phyloP scores from a whole-genome alignment of 2,888 invertebrate species.

The Eilema griseolum region DNA sequence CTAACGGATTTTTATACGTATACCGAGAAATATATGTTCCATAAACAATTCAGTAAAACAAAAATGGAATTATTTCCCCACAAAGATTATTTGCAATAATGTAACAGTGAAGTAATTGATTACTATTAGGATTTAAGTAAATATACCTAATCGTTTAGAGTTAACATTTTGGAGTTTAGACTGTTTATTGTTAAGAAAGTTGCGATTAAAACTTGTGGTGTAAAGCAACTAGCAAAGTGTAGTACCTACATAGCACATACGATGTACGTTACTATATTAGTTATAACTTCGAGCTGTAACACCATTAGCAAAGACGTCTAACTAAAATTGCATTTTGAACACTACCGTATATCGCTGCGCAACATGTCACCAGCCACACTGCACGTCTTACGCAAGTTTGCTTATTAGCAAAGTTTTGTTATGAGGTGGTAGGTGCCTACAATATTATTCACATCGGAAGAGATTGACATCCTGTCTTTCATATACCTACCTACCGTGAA shows the following conservation, averaged over 20 bases:
- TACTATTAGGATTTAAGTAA: background rate
- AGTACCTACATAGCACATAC: background rate
- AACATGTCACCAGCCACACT: conserved; percentile 32
- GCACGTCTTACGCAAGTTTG: conserved; percentile 32
- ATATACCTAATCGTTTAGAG: background rate
- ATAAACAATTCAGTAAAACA: background rate
- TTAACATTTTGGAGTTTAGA: background rate
- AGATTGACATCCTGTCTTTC: background rate
- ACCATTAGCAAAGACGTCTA: conserved; percentile 37
- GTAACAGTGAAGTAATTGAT: background rate
- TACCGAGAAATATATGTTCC: background rate
- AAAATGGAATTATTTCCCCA: background rate
- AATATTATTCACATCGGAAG: background rate
- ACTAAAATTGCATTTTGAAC: conserved; percentile 54
- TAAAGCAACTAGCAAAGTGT: background rate
- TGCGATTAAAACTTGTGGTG: background rate
- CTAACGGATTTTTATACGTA: background rate
- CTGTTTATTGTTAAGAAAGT: background rate
- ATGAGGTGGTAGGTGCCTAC: background rate
- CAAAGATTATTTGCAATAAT: conserved; percentile 38
- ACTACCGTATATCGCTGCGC: conserved; percentile 18
- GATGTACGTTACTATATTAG: background rate
- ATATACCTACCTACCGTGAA: background rate
- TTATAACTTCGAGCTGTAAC: conserved; percentile 38
- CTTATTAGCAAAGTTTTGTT: conserved; percentile 30